phyloP scores from a whole-genome alignment of 2,797 vertebrate genomes.

The Sebastes iracundus region DNA sequence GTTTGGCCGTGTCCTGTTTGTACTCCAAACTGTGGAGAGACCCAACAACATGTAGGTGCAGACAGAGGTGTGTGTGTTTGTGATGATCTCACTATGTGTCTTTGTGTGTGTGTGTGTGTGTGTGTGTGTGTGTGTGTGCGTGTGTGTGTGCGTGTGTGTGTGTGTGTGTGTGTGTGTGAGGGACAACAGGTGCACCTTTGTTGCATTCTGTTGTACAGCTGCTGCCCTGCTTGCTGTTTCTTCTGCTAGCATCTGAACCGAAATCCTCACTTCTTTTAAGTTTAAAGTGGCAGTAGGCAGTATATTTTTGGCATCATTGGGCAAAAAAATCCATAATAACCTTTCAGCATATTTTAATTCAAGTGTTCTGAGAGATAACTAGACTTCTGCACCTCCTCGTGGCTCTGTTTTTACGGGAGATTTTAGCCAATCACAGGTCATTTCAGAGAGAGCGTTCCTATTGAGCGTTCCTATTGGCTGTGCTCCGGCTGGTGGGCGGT shows the following conservation, averaged over 20 bases:
- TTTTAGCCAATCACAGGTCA: too few species aligned
- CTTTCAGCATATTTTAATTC: too few species aligned
- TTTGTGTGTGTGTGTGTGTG: too few species aligned
- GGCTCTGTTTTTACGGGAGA: too few species aligned
- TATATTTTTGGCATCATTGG: too few species aligned
- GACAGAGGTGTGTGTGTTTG: constrained; percentile 16
- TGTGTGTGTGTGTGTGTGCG: neutral
- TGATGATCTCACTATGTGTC: constrained; percentile 11
- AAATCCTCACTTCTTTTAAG: neutral
- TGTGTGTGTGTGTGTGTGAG: neutral
- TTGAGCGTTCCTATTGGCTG: too few species aligned
- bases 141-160: neutral
- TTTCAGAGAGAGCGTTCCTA: too few species aligned
- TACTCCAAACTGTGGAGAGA: constrained; percentile 63
- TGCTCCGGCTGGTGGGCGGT: too few species aligned
- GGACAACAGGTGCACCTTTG: constrained; percentile 72
- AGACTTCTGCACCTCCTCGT: too few species aligned
- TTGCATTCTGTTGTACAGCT: constrained; percentile 64
- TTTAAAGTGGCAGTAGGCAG: neutral
- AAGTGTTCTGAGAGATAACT: too few species aligned
- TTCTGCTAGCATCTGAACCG: constrained; percentile 11
- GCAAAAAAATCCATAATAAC: too few species aligned
- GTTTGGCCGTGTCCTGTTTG: constrained; percentile 54
- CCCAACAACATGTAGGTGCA: constrained; percentile 43
- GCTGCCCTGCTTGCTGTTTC: constrained; percentile 55